Percentiles rank a stretch among this genome's conserved stretches.
These are phyloP conservation scores for Cariama cristata DNA, from an alignment of 2,113 vertebrate genomes.

Conservation along the genomic window DNA sequence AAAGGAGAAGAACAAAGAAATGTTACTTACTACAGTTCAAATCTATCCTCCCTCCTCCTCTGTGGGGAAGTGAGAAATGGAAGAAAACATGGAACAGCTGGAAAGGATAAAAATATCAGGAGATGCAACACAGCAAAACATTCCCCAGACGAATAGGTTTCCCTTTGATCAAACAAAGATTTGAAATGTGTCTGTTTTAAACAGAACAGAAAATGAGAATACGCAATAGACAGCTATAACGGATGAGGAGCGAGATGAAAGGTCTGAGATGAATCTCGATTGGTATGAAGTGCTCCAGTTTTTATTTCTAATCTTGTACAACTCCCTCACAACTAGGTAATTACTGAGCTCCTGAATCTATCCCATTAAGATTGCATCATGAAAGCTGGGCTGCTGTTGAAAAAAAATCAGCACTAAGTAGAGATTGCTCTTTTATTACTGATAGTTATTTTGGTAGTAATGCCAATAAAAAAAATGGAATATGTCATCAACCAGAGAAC, in stretches of 20 bases:
- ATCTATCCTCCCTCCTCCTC: background rate
- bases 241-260: background rate
- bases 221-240: background rate
- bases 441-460: background rate
- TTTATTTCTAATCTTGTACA: background rate
- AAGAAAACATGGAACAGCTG: background rate
- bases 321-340: background rate
- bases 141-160: background rate
- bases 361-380: background rate
- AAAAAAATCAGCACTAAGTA: background rate
- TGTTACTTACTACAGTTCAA: background rate
- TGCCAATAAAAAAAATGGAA: background rate
- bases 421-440: background rate
- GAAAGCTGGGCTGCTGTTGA: background rate
- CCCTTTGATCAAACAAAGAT: conserved; percentile 13
- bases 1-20: background rate
- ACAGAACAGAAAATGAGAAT: background rate
- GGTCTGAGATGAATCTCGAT: background rate
- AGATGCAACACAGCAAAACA: conserved; percentile 7
- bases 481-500: background rate
- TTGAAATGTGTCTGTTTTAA: background rate
- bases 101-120: conserved; percentile 12
- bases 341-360: background rate
- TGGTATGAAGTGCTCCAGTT: background rate
- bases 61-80: background rate